Conservation (phyloP, 2,797 vertebrate genomes). For the Onychomys torridus region DNA sequence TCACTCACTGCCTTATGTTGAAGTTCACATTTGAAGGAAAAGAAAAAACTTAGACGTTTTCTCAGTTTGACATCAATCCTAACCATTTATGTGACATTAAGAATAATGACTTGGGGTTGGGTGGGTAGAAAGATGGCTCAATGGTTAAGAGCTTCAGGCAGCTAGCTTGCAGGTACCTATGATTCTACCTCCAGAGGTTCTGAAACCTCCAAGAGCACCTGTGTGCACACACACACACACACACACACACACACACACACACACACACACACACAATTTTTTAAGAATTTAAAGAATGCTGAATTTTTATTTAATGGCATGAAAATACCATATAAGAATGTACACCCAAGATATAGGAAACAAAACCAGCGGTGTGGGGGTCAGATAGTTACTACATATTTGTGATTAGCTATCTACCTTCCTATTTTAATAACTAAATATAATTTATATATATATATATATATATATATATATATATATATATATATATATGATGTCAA, state of each 20-base stretch:
- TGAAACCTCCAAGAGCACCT: background rate
- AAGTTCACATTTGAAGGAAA: background rate
- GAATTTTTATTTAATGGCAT: slow-evolving; percentile 2
- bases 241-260: too few species aligned
- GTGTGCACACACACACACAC: fast-evolving
- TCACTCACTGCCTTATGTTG: background rate
- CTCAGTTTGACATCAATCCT: too few species aligned
- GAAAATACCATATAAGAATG: background rate
- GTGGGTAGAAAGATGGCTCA: too few species aligned
- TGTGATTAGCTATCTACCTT: background rate
- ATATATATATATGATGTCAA: background rate
- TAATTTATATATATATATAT: too few species aligned
- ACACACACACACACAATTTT: background rate
- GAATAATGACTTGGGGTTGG: background rate
- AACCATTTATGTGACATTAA: too few species aligned
- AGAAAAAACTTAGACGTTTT: background rate
- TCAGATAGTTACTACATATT: background rate
- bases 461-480: too few species aligned
- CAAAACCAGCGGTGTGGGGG: background rate
- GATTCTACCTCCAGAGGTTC: background rate
- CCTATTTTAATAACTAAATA: background rate
- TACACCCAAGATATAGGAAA: background rate
- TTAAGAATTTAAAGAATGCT: background rate
- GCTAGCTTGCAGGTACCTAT: background rate
- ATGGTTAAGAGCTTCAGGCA: background rate